Evolutionary conservation across 1,140 invertebrate species (phyloP).

Genomic region (Chlorops oryzae): DNA sequence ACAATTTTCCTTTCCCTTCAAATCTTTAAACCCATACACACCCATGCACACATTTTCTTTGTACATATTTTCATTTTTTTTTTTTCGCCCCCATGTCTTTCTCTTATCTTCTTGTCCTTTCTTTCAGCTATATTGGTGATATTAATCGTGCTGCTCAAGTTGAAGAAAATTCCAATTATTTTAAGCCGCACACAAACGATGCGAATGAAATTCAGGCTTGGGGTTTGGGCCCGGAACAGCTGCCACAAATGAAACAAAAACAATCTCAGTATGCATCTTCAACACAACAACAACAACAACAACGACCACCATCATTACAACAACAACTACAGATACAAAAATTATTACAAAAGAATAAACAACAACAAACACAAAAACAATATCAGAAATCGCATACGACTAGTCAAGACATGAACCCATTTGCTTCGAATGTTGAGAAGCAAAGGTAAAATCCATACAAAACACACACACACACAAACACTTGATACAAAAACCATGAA

Average conservation of each 20-base stretch:
- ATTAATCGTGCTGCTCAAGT: constrained; percentile 54
- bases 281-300: constrained; percentile 21
- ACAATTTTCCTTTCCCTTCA: constrained; percentile 4
- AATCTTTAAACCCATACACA: background rate
- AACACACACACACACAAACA: constrained; percentile 7
- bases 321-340: constrained; percentile 22
- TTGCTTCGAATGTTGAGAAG: constrained; percentile 35
- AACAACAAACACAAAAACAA: constrained; percentile 32
- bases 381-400: constrained; percentile 36
- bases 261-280: constrained; percentile 15
- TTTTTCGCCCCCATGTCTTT: constrained; percentile 5
- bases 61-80: constrained; percentile 3
- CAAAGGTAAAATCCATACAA: constrained; percentile 35
- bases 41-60: background rate
- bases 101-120: constrained; percentile 14
- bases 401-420: constrained; percentile 45
- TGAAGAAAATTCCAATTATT: constrained; percentile 42
- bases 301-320: constrained; percentile 8
- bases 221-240: constrained; percentile 49
- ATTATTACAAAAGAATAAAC: constrained; percentile 22
- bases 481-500: background rate
- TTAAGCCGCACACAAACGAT: constrained; percentile 52
- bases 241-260: constrained; percentile 26
- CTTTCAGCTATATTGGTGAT: constrained; percentile 52
- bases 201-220: constrained; percentile 55